A percentile compares a stretch with the other conserved stretches of the same genome.
Conservation (phyloP, 2,888 invertebrate species). For the Blastobasis lacticolella region DNA sequence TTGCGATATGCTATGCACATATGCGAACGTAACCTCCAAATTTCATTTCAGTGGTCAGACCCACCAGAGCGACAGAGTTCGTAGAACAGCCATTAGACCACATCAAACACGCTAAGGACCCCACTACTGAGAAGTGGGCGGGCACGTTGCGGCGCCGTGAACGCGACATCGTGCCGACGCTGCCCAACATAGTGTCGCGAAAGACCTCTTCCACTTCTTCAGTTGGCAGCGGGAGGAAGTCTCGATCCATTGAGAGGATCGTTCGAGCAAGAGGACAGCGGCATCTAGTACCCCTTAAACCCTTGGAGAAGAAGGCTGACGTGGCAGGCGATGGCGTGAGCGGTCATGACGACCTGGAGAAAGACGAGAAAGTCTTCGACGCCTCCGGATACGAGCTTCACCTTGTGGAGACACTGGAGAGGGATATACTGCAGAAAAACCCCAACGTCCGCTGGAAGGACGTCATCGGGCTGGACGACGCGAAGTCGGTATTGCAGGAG, state of each 20-base stretch:
- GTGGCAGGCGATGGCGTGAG: constrained; percentile 42
- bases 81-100: constrained; percentile 36
- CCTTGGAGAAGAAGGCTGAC: constrained; percentile 42
- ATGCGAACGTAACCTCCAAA: background rate
- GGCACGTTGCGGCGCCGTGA: constrained; percentile 78
- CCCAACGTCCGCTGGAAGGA: constrained; percentile 88
- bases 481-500: constrained; percentile 86
- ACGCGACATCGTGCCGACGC: constrained; percentile 77
- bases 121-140: constrained; percentile 79
- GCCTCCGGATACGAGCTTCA: constrained; percentile 82
- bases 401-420: constrained; percentile 87
- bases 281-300: constrained; percentile 51
- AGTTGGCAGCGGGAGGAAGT: constrained; percentile 50
- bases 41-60: constrained; percentile 53
- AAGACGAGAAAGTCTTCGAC: constrained; percentile 74
- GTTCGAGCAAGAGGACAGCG: constrained; percentile 36
- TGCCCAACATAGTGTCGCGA: constrained; percentile 75
- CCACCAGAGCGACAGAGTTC: constrained; percentile 42
- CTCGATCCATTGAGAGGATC: constrained; percentile 61
- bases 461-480: constrained; percentile 83
- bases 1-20: background rate
- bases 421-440: constrained; percentile 88
- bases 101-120: constrained; percentile 44
- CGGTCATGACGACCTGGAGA: constrained; percentile 49
- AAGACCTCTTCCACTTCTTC: constrained; percentile 57